Percentiles rank a stretch among this genome's conserved stretches.
Evolutionary conservation across 2,113 vertebrate species (phyloP).

Genomic region (Pipra filicauda): DNA sequence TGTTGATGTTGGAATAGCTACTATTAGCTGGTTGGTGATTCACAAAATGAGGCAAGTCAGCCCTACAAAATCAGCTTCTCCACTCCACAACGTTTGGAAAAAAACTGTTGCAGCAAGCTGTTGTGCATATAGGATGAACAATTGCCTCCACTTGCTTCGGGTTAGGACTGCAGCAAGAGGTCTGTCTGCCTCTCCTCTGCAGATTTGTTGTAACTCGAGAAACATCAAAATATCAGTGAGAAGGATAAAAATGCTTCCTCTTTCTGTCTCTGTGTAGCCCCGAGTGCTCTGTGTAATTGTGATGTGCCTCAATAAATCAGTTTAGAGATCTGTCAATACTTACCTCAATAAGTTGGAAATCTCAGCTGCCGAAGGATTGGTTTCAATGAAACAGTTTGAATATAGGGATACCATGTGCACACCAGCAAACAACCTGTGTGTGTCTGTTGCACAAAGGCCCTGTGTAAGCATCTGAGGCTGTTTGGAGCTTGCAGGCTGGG

Average conservation of each 20-base stretch:
- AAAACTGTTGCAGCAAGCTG: not conserved
- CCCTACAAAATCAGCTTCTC: not conserved
- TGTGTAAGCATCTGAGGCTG: not conserved
- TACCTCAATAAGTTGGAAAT: not conserved
- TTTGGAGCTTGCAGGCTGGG: not conserved
- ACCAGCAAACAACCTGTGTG: not conserved
- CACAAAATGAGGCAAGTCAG: constrained; percentile 9
- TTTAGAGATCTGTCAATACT: not conserved
- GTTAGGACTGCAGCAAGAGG: not conserved
- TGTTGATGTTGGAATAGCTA: constrained; percentile 55
- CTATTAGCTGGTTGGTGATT: constrained; percentile 24
- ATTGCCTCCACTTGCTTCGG: not conserved
- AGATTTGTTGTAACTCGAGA: not conserved
- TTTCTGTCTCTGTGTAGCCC: not conserved
- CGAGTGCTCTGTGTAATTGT: not conserved
- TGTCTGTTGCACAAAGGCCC: not conserved
- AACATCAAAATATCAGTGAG: rapidly evolving
- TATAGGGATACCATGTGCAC: not conserved
- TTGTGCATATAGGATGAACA: not conserved
- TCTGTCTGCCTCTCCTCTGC: not conserved
- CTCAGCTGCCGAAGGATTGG: not conserved
- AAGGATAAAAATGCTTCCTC: not conserved
- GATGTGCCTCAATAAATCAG: not conserved
- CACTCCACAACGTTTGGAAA: not conserved
- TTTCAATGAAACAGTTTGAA: not conserved